Percentiles rank a stretch among this genome's conserved stretches.
Evolutionary conservation across 2,888 invertebrate genomes (phyloP).

Genomic region (Trilocha varians): DNA sequence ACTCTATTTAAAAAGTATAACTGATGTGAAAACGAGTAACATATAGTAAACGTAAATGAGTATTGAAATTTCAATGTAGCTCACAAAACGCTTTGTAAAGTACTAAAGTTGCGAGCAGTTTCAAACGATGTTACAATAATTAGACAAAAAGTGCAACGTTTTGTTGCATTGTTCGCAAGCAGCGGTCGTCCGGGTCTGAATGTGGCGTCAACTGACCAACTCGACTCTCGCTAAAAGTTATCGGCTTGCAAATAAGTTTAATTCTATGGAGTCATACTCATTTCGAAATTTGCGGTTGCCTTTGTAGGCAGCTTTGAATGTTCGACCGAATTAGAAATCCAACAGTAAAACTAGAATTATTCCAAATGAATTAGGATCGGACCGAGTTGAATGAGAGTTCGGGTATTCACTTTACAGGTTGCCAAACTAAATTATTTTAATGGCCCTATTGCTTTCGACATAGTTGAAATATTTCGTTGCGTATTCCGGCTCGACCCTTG

Average conservation of each 20-base stretch:
- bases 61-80: too few species aligned
- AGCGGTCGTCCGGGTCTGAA: slow-evolving; percentile 34
- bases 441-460: slow-evolving; percentile 41
- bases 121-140: slow-evolving; percentile 30
- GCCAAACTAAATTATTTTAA: slow-evolving; percentile 56
- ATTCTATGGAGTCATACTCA: slow-evolving; percentile 61
- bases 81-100: slow-evolving; percentile 10
- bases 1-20: too few species aligned
- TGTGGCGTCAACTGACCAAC: slow-evolving; percentile 47
- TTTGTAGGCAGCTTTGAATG: slow-evolving; percentile 72
- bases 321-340: slow-evolving; percentile 65
- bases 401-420: slow-evolving; percentile 55
- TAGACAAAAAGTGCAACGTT: slow-evolving; percentile 38
- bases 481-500: slow-evolving; percentile 25
- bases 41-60: too few species aligned
- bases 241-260: slow-evolving; percentile 67
- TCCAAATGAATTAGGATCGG: slow-evolving; percentile 64
- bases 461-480: slow-evolving; percentile 38
- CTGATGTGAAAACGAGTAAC: too few species aligned
- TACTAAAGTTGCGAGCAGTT: slow-evolving; percentile 14
- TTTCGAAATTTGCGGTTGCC: slow-evolving; percentile 69
- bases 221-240: slow-evolving; percentile 55
- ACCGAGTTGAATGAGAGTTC: slow-evolving; percentile 62
- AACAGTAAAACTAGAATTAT: slow-evolving; percentile 70
- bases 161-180: slow-evolving; percentile 48